These are phyloP conservation scores for Oncopeltus fasciatus DNA, from an alignment of 1,140 invertebrate genomes.

Conservation along the genomic window DNA sequence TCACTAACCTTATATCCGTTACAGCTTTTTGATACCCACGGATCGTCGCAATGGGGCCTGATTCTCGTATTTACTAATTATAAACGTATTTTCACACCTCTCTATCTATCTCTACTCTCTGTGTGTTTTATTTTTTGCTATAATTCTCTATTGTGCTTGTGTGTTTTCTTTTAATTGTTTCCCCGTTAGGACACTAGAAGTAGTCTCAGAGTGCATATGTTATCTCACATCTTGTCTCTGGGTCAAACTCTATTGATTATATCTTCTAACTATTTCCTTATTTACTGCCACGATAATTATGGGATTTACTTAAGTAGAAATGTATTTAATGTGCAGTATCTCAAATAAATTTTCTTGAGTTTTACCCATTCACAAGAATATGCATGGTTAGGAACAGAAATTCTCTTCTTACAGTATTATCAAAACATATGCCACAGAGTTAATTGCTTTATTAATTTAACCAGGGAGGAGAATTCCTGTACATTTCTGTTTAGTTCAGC, in stretches of 20 bases:
- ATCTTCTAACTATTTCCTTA: neutral
- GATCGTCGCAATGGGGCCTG: conserved; percentile 22
- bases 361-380: neutral
- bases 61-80: conserved; percentile 21
- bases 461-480: neutral
- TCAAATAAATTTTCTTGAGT: neutral
- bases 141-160: conserved; percentile 19
- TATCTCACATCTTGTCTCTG: conserved; percentile 11
- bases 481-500: neutral
- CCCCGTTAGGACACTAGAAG: conserved; percentile 20
- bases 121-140: conserved; percentile 17
- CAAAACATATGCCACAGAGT: neutral
- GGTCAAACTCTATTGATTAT: neutral
- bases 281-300: neutral
- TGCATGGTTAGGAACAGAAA: neutral
- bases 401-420: neutral
- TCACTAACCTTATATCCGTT: conserved; percentile 22
- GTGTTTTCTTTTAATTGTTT: conserved; percentile 19
- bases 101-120: conserved; percentile 18
- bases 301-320: neutral
- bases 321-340: neutral
- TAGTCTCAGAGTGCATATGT: conserved; percentile 19
- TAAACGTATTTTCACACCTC: conserved; percentile 21
- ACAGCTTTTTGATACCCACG: conserved; percentile 22
- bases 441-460: neutral